Percentiles rank a stretch among this genome's conserved stretches.
Conservation (phyloP, 2,888 invertebrate species). For the Amblyjoppa proteus region DNA sequence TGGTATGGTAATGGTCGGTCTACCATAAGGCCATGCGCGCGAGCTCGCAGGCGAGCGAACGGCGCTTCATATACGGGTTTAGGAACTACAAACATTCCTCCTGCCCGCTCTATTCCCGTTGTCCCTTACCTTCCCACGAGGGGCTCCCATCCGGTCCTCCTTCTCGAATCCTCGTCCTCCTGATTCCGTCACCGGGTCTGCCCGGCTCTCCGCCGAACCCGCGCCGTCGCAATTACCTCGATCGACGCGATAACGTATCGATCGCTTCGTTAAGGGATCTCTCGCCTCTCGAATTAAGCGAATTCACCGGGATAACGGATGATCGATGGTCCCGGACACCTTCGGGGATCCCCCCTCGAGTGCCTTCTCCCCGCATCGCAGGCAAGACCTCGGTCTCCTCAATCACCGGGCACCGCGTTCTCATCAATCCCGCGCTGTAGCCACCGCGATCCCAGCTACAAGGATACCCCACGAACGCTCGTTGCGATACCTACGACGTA, state of each 20-base stretch:
- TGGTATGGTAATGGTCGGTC: conserved; percentile 66
- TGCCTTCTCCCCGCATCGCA: conserved; percentile 42
- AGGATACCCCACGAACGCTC: neutral
- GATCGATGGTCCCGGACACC: conserved; percentile 64
- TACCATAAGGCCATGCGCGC: conserved; percentile 59
- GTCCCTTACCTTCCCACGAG: conserved; percentile 26
- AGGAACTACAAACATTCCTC: conserved; percentile 57
- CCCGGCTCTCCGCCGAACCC: conserved; percentile 1
- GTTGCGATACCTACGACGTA: conserved; percentile 1
- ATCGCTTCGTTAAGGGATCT: conserved; percentile 74
- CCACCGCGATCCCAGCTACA: conserved; percentile 5
- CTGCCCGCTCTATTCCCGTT: conserved; percentile 6
- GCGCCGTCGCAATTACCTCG: conserved; percentile 63
- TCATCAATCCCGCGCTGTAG: neutral
- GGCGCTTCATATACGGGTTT: conserved; percentile 43
- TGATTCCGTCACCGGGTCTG: conserved; percentile 22
- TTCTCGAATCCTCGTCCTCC: conserved; percentile 3
- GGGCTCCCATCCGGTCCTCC: conserved; percentile 3
- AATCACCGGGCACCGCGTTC: conserved; percentile 34
- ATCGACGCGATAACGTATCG: conserved; percentile 73
- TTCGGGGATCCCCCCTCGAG: conserved; percentile 51
- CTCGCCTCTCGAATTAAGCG: conserved; percentile 63
- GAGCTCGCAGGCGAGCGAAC: conserved; percentile 30
- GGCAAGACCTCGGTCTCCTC: conserved; percentile 53
- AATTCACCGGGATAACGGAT: conserved; percentile 65